A percentile compares a stretch with the other conserved stretches of the same genome.
These are phyloP conservation scores for Onthophagus sagittarius DNA, from an alignment of 2,888 invertebrate genomes.

Conservation along the genomic window DNA sequence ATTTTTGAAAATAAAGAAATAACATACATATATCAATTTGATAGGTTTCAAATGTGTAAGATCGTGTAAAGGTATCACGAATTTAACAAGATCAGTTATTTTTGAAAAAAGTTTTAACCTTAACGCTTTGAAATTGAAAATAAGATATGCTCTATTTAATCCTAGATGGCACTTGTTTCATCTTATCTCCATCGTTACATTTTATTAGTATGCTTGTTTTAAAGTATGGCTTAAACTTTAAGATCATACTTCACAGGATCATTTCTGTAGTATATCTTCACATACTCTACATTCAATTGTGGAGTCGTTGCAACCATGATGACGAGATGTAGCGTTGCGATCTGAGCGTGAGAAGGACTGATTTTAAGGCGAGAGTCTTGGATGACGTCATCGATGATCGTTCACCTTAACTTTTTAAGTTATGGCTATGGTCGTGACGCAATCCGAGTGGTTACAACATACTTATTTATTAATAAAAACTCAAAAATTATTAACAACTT, in stretches of 20 bases:
- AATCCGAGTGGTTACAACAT: neutral
- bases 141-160: neutral
- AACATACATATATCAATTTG: too few relatives aligned
- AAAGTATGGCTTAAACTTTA: slow-evolving; percentile 13
- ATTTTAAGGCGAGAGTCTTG: neutral
- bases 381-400: slow-evolving; percentile 41
- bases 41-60: too few relatives aligned
- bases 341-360: slow-evolving; percentile 52
- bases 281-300: slow-evolving; percentile 51
- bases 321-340: slow-evolving; percentile 54
- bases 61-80: too few relatives aligned
- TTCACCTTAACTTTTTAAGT: slow-evolving; percentile 29
- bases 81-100: slow-evolving; percentile 38
- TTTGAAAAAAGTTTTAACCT: too few relatives aligned
- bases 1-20: too few relatives aligned
- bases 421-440: neutral
- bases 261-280: slow-evolving; percentile 65
- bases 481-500: too few relatives aligned
- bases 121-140: neutral
- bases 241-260: slow-evolving; percentile 60
- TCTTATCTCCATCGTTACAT: neutral
- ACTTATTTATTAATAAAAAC: too few relatives aligned
- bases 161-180: neutral
- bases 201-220: neutral
- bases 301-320: slow-evolving; percentile 55